These are phyloP conservation scores for Marasmarcha lunaedactyla DNA, from an alignment of 2,888 invertebrate species.

Conservation along the genomic window DNA sequence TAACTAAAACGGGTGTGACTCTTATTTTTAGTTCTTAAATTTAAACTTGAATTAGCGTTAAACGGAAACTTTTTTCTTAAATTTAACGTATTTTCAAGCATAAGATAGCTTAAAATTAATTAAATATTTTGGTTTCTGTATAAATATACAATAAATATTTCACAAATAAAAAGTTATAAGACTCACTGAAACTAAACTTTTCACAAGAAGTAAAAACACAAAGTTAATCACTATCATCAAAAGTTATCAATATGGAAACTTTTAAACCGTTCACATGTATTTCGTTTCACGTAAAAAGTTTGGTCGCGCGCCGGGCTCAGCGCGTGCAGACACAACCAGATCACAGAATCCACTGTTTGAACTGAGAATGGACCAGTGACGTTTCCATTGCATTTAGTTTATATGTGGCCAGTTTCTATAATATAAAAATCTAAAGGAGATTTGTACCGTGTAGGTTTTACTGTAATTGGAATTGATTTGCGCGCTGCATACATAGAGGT, in stretches of 20 bases:
- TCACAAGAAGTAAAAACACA: background rate
- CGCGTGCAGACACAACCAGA: constrained; percentile 23
- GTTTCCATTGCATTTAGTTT: constrained; percentile 10
- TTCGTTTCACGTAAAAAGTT: constrained; percentile 1
- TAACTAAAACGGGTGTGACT: background rate
- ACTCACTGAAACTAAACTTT: too few species aligned
- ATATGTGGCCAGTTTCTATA: constrained; percentile 13
- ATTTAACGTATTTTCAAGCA: too few species aligned
- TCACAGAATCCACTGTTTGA: constrained; percentile 36
- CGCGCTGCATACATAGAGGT: too few species aligned
- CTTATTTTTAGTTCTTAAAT: too few species aligned
- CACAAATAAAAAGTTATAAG: too few species aligned
- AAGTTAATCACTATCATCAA: too few species aligned
- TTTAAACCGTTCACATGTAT: background rate
- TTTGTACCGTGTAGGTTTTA: background rate
- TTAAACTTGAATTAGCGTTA: too few species aligned
- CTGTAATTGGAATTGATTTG: too few species aligned
- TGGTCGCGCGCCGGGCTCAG: background rate
- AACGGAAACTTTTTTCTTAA: too few species aligned
- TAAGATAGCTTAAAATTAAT: too few species aligned
- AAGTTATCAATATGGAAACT: background rate
- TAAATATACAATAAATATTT: too few species aligned
- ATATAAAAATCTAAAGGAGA: constrained; percentile 11
- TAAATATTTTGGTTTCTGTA: too few species aligned
- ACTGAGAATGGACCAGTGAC: constrained; percentile 21